These are phyloP conservation scores for Colius striatus DNA, from an alignment of 2,113 vertebrate species.

Conservation along the genomic window DNA sequence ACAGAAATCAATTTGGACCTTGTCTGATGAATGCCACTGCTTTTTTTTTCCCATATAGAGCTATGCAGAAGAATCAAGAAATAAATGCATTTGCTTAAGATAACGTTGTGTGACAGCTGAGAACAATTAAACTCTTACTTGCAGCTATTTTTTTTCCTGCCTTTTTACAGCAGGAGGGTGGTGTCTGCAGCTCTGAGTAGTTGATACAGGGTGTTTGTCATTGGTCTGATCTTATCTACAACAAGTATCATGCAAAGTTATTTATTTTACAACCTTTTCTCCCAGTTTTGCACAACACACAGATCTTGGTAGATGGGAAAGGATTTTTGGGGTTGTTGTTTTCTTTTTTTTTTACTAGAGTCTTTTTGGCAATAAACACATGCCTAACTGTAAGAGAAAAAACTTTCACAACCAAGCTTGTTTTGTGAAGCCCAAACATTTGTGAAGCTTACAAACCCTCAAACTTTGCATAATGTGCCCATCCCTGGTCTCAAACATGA, in stretches of 20 bases:
- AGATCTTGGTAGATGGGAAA: conserved; percentile 6
- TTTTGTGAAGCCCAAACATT: conserved; percentile 71
- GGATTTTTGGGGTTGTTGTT: background rate
- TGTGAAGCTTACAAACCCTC: conserved; percentile 67
- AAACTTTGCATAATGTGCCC: conserved; percentile 67
- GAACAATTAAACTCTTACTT: conserved; percentile 52
- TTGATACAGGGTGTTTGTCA: conserved; percentile 20
- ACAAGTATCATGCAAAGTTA: background rate
- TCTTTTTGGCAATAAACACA: conserved; percentile 61
- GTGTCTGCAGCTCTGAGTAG: conserved; percentile 4
- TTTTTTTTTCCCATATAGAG: background rate
- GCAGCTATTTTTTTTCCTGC: background rate
- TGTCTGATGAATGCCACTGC: background rate
- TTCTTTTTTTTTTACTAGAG: background rate
- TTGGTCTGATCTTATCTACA: conserved; percentile 31
- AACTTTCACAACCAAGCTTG: conserved; percentile 58
- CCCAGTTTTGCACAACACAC: conserved; percentile 14
- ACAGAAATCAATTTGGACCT: background rate
- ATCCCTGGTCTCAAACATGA: conserved; percentile 65
- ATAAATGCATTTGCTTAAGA: background rate
- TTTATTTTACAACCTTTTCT: conserved; percentile 56
- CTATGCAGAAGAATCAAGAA: background rate
- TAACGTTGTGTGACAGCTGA: conserved; percentile 41
- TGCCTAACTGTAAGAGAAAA: conserved; percentile 48
- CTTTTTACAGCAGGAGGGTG: background rate